Base-by-base conservation (phyloP, 2,113 vertebrate species). In the Piaya cayana region DNA sequence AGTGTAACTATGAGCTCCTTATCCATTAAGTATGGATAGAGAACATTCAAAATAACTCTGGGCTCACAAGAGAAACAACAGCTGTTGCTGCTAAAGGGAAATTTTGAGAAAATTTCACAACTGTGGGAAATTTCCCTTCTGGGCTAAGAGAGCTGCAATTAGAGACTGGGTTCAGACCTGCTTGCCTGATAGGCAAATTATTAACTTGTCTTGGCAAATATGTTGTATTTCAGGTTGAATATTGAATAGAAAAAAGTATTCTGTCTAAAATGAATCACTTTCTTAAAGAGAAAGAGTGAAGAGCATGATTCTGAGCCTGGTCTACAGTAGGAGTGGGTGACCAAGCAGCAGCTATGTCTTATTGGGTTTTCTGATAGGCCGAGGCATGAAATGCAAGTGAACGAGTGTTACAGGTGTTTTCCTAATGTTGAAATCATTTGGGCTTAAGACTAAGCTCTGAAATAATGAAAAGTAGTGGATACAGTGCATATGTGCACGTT, bases 91-190 rank as follows among this genome's bases (percentile, higher is more conserved):
- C 47, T 76, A 50, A 23, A 87, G 58, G 94, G 93, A 94, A 95
- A 92, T 90, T 95, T 85, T 91, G 36, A 86, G 70, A 92, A 95
- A 91, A 91, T 81, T 78, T 83, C 23, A 17, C 5, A 56, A 3
- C 26, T 63, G 12, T 60, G 29, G 26, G 49, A 94, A 95, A 94
- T 94, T 95, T 97, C 70, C 75, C 45, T 67, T 88, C 62, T 67
- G 43, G n/a, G 30, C 32, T 79, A 76, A 90, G 34, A 37, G 8
- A 80, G 22, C 20, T 67, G 34, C 52, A 74, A 29, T 81, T 53
- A 92, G 62, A 89, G 22, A 32, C n/a, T 8, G 9, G 25, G 87
- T 92, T 70, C 50, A 91, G 50, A 82, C 42, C 20, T 59, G 82
- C 58, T 58, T 79, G 62, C 6, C 7, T 76, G 81, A 92, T 85